phyloP scores from a whole-genome alignment of 2,113 vertebrate genomes.

The Microcebus jonahi region DNA sequence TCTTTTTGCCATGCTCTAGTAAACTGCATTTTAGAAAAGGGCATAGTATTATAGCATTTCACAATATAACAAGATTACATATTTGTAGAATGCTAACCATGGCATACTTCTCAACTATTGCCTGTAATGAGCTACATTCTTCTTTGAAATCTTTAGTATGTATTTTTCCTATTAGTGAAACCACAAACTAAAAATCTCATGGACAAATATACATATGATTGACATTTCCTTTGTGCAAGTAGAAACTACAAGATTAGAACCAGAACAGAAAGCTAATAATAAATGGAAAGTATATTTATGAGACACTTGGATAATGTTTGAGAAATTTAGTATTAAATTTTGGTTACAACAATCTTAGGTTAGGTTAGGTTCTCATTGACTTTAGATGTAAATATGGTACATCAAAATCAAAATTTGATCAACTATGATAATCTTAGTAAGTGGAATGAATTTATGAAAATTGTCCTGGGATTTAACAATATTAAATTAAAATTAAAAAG shows the following conservation, averaged over 20 bases:
- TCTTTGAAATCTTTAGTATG: slow-evolving; percentile 75
- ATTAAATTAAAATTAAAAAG: neutral
- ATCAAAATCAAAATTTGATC: neutral
- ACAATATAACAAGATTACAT: slow-evolving; percentile 81
- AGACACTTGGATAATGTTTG: neutral
- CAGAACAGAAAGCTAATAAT: neutral
- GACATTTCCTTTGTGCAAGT: neutral
- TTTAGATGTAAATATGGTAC: neutral
- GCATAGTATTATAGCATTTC: slow-evolving; percentile 77
- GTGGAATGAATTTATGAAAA: neutral
- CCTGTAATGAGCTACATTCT: slow-evolving; percentile 71
- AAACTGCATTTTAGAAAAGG: slow-evolving; percentile 84
- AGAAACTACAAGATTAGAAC: neutral
- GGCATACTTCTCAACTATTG: slow-evolving; percentile 66
- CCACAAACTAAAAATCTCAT: slow-evolving; percentile 9
- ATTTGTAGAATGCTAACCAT: slow-evolving; percentile 80
- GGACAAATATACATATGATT: slow-evolving; percentile 51
- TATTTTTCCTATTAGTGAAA: slow-evolving; percentile 63
- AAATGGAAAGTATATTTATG: neutral
- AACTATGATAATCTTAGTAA: neutral
- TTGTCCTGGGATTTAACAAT: neutral
- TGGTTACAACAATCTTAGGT: neutral
- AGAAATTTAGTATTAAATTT: neutral
- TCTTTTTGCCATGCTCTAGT: slow-evolving; percentile 82
- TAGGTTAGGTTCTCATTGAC: neutral